These are phyloP conservation scores for Orius insidiosus DNA, from an alignment of 1,140 invertebrate genomes.

Conservation along the genomic window DNA sequence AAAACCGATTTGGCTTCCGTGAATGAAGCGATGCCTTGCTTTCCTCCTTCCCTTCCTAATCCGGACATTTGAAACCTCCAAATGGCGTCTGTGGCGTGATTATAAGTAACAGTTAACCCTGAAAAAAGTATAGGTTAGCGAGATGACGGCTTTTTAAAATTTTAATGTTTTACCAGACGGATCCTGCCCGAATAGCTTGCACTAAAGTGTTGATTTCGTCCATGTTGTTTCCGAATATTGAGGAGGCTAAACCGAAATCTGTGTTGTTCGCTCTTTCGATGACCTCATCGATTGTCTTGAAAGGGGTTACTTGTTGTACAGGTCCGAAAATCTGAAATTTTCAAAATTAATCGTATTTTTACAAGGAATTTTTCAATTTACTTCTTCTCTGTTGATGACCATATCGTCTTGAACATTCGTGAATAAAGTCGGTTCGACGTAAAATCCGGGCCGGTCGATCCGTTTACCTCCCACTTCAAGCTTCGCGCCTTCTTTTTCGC, in stretches of 20 bases:
- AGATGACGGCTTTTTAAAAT: too few relatives aligned
- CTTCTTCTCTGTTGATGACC: slow-evolving; percentile 73
- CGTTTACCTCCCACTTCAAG: slow-evolving; percentile 53
- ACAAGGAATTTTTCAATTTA: slow-evolving; percentile 21
- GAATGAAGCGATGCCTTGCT: slow-evolving; percentile 76
- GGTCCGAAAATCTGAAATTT: slow-evolving; percentile 73
- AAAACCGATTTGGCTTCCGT: slow-evolving; percentile 86
- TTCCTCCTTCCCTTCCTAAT: slow-evolving; percentile 76
- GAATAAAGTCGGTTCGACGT: slow-evolving; percentile 79
- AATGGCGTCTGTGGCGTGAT: slow-evolving; percentile 62
- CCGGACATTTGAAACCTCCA: slow-evolving; percentile 82
- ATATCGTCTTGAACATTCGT: slow-evolving; percentile 68
- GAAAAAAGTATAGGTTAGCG: slow-evolving; percentile 18
- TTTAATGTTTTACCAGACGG: slow-evolving; percentile 63
- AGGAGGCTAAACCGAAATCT: slow-evolving; percentile 74
- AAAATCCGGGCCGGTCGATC: slow-evolving; percentile 56
- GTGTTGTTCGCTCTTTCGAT: slow-evolving; percentile 78
- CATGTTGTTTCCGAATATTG: slow-evolving; percentile 72
- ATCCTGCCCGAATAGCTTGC: slow-evolving; percentile 64
- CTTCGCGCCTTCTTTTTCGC: slow-evolving; percentile 65
- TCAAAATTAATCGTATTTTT: slow-evolving; percentile 12
- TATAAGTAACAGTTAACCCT: slow-evolving; percentile 73
- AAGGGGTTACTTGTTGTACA: slow-evolving; percentile 79
- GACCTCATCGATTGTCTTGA: slow-evolving; percentile 72
- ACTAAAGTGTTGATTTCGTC: slow-evolving; percentile 61